Conservation (phyloP, 1,140 invertebrate species). For the Zelostemma sp. region DNA sequence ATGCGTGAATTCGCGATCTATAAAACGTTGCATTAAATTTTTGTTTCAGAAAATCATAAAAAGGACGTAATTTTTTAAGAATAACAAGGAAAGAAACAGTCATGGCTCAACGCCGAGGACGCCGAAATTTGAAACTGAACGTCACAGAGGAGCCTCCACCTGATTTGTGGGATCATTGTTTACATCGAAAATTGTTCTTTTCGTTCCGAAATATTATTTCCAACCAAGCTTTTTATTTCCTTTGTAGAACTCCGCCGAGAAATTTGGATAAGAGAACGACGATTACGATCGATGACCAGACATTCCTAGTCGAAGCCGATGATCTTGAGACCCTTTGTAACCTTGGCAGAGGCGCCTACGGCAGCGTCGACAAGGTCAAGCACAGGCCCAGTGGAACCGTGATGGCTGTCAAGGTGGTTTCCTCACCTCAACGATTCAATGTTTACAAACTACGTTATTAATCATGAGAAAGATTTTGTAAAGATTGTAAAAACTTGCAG, state of each 20-base stretch:
- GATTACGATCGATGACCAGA: constrained; percentile 87
- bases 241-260: constrained; percentile 78
- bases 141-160: constrained; percentile 26
- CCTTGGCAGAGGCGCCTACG: constrained; percentile 95
- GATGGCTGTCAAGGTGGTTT: constrained; percentile 93
- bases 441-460: not conserved
- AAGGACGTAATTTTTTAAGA: not conserved
- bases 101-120: constrained; percentile 35
- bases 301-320: constrained; percentile 92
- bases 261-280: constrained; percentile 89
- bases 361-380: constrained; percentile 95
- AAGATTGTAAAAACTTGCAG: constrained; percentile 64
- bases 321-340: constrained; percentile 89
- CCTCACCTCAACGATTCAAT: too few species aligned
- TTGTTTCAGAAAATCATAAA: not conserved
- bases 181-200: constrained; percentile 8
- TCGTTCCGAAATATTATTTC: constrained; percentile 1
- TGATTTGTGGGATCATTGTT: constrained; percentile 20
- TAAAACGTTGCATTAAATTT: not conserved
- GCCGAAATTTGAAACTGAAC: constrained; percentile 35
- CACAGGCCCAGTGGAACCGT: constrained; percentile 89
- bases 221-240: not conserved
- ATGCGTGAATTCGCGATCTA: not conserved
- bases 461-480: too few species aligned
- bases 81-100: not conserved